Evolutionary conservation across 2,797 vertebrate species (phyloP).

Genomic region (Poecilia wingei): DNA sequence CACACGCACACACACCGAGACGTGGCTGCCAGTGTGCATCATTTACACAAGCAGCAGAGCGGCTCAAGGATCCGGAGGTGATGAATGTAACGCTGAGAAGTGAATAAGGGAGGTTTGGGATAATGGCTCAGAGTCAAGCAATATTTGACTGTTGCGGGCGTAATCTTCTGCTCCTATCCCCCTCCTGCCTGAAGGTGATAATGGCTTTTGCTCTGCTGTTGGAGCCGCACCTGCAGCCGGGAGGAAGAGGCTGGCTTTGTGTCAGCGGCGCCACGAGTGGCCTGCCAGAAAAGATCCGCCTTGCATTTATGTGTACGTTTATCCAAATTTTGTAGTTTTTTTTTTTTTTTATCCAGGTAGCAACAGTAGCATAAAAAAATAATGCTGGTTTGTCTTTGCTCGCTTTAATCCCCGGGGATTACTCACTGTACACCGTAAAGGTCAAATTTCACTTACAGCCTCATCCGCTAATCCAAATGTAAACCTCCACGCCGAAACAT

Average conservation of each 20-base stretch:
- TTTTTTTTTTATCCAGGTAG: not conserved
- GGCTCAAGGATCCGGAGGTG: conserved; percentile 51
- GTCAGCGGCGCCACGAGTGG: conserved; percentile 18
- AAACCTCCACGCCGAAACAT: conserved; percentile 8
- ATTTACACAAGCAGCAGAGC: conserved; percentile 34
- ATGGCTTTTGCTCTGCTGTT: conserved; percentile 58
- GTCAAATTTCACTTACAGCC: conserved; percentile 39
- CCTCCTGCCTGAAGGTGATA: conserved; percentile 66
- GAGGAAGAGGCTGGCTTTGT: conserved; percentile 35
- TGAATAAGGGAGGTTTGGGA: conserved; percentile 67
- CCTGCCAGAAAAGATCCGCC: conserved; percentile 29
- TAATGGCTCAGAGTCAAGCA: conserved; percentile 67
- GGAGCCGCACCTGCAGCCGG: conserved; percentile 31
- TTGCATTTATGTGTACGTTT: conserved; percentile 7
- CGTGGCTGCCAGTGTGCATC: conserved; percentile 32
- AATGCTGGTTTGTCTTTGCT: conserved; percentile 6
- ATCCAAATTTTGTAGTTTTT: conserved; percentile 21
- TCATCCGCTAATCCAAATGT: conserved; percentile 31
- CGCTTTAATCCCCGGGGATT: conserved; percentile 20
- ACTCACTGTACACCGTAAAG: conserved; percentile 12
- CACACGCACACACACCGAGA: conserved; percentile 21
- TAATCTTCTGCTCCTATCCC: conserved; percentile 62
- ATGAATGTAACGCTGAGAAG: conserved; percentile 62
- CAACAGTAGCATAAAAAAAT: conserved; percentile 5
- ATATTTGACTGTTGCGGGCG: conserved; percentile 68